Conservation (phyloP, 2,113 vertebrate genomes). For the Cyphomyrus discorhynchus region DNA sequence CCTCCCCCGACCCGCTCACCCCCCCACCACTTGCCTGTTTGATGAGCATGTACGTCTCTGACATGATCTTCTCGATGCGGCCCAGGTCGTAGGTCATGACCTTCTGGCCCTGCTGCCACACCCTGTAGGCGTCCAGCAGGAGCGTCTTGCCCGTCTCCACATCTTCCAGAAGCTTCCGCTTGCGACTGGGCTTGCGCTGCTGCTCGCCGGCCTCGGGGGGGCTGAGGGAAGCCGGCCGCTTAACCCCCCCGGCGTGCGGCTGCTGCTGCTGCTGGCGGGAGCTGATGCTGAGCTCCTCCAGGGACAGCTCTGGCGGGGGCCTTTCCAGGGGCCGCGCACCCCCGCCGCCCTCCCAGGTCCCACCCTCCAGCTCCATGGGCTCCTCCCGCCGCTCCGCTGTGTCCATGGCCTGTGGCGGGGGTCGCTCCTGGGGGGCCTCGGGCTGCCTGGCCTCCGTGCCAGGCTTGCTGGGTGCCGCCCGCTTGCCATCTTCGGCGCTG, state of each 20-base stretch:
- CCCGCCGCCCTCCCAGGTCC: constrained; percentile 48
- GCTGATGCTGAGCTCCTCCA: constrained; percentile 93
- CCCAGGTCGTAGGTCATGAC: constrained; percentile 85
- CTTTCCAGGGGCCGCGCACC: constrained; percentile 56
- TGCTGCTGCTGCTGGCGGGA: constrained; percentile 54
- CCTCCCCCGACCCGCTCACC: not conserved
- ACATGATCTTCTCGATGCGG: constrained; percentile 95
- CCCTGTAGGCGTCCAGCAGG: constrained; percentile 86
- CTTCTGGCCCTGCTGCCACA: constrained; percentile 98
- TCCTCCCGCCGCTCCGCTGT: constrained; percentile 55
- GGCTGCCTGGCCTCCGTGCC: constrained; percentile 60
- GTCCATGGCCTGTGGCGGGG: constrained; percentile 50
- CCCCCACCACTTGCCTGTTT: constrained; percentile 71
- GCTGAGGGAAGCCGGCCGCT: constrained; percentile 32
- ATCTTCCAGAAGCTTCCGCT: constrained; percentile 78
- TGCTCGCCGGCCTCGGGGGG: constrained; percentile 34
- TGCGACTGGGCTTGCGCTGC: constrained; percentile 67
- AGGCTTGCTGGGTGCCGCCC: constrained; percentile 67
- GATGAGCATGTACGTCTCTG: constrained; percentile 96
- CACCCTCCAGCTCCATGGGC: constrained; percentile 77
- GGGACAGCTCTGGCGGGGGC: constrained; percentile 75
- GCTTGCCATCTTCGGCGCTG: constrained; percentile 74
- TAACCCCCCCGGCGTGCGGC: constrained; percentile 39
- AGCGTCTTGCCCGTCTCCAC: constrained; percentile 81
- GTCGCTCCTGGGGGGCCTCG: constrained; percentile 53